Evolutionary conservation across 2,113 vertebrate species (phyloP).

Genomic region (Odontophorus gujanensis): DNA sequence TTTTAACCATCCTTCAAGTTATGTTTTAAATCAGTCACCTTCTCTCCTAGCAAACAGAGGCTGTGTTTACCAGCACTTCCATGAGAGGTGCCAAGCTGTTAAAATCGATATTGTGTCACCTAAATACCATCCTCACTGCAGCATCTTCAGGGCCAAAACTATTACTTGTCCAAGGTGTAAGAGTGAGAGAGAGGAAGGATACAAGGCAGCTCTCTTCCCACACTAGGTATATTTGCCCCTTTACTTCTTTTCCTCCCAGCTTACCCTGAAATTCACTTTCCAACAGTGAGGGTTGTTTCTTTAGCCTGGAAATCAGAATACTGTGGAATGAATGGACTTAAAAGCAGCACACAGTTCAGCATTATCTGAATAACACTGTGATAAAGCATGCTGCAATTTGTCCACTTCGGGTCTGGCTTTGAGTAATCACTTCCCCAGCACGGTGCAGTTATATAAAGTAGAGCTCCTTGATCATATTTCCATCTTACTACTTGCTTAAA

Average conservation of each 20-base stretch:
- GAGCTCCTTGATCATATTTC: neutral
- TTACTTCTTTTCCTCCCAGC: neutral
- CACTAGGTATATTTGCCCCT: rapidly evolving
- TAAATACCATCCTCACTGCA: neutral
- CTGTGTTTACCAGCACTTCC: neutral
- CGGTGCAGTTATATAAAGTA: neutral
- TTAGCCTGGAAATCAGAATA: neutral
- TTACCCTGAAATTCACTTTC: neutral
- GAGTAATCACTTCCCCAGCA: neutral
- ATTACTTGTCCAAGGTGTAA: neutral
- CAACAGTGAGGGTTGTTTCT: neutral
- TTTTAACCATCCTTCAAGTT: neutral
- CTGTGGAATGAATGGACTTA: neutral
- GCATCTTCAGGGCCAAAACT: neutral
- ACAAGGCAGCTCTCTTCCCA: neutral
- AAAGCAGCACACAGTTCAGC: neutral
- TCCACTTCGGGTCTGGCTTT: neutral
- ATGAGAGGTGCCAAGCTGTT: neutral
- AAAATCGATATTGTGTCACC: neutral
- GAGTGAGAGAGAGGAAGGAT: neutral
- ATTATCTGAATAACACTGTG: neutral
- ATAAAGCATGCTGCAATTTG: neutral
- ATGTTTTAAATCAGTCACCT: neutral
- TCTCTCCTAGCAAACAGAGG: neutral
- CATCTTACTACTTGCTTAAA: neutral